Evolutionary conservation across 1,140 invertebrate species (phyloP), one percentile per base, ranked within the genome.

Genomic region (Trichomalopsis sarcophagae): DNA sequence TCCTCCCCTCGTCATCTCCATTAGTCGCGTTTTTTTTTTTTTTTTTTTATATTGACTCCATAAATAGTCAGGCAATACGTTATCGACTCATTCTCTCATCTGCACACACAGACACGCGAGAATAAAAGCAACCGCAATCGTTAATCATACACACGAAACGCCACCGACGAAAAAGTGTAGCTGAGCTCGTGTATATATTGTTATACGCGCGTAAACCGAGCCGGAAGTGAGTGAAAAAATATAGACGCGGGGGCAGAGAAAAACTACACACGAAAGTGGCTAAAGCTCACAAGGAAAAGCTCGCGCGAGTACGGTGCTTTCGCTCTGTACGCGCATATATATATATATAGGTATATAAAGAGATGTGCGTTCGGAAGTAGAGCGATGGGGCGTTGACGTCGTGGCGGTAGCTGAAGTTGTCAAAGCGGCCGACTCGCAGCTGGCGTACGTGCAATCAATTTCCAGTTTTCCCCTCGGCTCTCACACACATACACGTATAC

Each of bases 361-460:
- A 21, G 55, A 62, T n/a, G 17, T 62, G 6, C 1, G 55, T 17
- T 17, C 55, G 21, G 17, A 62, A 62, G 55, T 62, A 62, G 55
- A 62, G 11, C 55, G 55, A 62, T 62, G 17, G 55, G 55, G 55
- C 55, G 55, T 62, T n/a, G 55, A 62, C 55, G 55, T 62, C 17
- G 27, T 27, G 55, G 6, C 17, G 55, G 17, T 23, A 50, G 75
- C 23, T 76, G 75, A 76, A 76, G 44, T 27, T 50, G 75, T 76
- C 44, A 76, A 76, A 76, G 75, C 75, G 9, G 74, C 17, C 13
- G 40, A 0, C 36, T 71, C 76, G 76, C 76, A 78, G 47, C 76
- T 62, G 47, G 76, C 50, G 36, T 27, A 27, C 27, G 68, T 27
- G 76, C 50, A 55, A 69, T 68, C 66, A 80, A 80, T 80, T 80